A percentile compares a stretch with the other conserved stretches of the same genome.
These are phyloP conservation scores for Pasiphila rectangulata DNA, from an alignment of 2,888 invertebrate genomes.

Conservation along the genomic window DNA sequence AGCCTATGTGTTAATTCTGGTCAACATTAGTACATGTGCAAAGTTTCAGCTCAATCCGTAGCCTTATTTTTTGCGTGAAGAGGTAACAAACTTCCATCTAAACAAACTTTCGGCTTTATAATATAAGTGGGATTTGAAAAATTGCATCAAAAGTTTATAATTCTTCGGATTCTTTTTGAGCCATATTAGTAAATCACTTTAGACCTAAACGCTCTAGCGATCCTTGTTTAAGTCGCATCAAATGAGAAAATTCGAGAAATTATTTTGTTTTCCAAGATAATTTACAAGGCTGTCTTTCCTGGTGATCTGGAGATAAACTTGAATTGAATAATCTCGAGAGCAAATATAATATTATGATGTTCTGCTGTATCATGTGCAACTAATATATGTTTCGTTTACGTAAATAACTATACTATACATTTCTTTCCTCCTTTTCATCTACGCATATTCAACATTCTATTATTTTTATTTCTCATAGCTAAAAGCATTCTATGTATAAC, in stretches of 20 bases:
- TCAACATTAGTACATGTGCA: too few relatives aligned
- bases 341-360: background rate
- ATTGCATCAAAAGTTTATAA: constrained; percentile 3
- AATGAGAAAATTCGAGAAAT: constrained; percentile 10
- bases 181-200: background rate
- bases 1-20: too few relatives aligned
- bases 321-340: background rate
- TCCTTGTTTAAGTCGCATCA: constrained; percentile 2
- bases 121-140: too few relatives aligned
- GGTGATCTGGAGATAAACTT: constrained; percentile 2
- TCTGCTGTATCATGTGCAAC: background rate
- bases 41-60: too few relatives aligned
- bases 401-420: background rate
- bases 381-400: background rate
- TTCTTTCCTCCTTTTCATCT: background rate
- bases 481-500: constrained; percentile 8
- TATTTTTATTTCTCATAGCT: constrained; percentile 7
- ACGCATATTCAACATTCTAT: background rate
- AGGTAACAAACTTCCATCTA: too few relatives aligned
- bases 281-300: constrained; percentile 3
- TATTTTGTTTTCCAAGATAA: constrained; percentile 3
- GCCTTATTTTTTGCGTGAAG: too few relatives aligned
- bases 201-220: background rate
- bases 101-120: too few relatives aligned
- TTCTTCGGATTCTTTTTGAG: constrained; percentile 8